These are phyloP conservation scores for Pemphigus obesinymphae DNA, from an alignment of 1,140 invertebrate species.

Conservation along the genomic window DNA sequence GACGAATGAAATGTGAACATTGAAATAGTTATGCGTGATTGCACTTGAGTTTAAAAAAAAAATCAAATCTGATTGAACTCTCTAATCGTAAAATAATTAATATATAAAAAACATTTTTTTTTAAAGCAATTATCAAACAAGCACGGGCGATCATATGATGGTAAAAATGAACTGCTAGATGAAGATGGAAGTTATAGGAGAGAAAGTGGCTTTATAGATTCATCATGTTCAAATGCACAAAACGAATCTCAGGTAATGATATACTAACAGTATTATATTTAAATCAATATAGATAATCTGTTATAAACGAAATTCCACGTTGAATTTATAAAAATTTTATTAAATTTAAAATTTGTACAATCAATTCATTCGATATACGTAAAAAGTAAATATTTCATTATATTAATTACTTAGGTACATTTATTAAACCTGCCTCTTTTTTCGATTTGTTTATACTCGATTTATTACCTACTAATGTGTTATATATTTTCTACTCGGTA, in stretches of 20 bases:
- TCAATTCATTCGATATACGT: too few relatives aligned
- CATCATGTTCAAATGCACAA: slow-evolving; percentile 14
- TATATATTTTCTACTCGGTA: too few relatives aligned
- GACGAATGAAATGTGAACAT: background rate
- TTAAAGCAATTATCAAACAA: slow-evolving; percentile 34
- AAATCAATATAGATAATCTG: too few relatives aligned
- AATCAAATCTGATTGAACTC: background rate
- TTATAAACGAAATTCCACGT: too few relatives aligned
- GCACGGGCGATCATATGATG: slow-evolving; percentile 19
- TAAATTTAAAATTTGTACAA: too few relatives aligned
- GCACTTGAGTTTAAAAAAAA: background rate
- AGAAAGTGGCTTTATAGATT: slow-evolving; percentile 33
- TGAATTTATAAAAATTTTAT: too few relatives aligned
- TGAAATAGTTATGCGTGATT: background rate
- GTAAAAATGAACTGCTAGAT: slow-evolving; percentile 23
- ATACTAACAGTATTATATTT: too few relatives aligned
- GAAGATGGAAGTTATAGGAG: slow-evolving; percentile 8
- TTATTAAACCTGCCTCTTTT: too few relatives aligned
- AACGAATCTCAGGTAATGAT: slow-evolving; percentile 30
- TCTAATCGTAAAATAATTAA: background rate
- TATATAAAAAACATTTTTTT: background rate
- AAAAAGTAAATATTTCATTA: too few relatives aligned
- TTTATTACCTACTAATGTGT: too few relatives aligned
- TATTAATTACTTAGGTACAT: too few relatives aligned
- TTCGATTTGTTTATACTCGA: too few relatives aligned